A percentile compares a stretch with the other conserved stretches of the same genome.
These are phyloP conservation scores for Cerastoderma edule DNA, from an alignment of 2,888 invertebrate genomes.

Conservation along the genomic window DNA sequence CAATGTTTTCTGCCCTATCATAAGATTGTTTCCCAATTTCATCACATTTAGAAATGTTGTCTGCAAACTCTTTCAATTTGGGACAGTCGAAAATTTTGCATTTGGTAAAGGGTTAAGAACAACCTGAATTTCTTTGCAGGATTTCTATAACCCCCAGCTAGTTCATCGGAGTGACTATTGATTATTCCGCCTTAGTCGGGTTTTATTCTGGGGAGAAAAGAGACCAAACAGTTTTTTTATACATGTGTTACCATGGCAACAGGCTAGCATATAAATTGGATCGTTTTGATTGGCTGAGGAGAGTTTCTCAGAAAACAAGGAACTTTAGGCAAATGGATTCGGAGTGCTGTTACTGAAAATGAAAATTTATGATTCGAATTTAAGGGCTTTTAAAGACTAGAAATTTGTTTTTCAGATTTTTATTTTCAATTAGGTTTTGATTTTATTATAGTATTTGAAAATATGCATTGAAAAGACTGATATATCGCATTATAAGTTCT, in stretches of 20 bases:
- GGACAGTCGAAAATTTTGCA: no score
- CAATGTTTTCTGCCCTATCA: not conserved
- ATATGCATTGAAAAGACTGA: no score
- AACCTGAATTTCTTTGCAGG: not conserved
- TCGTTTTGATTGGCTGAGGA: slow-evolving; percentile 43
- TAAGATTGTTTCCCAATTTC: no score
- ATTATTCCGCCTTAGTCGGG: slow-evolving; percentile 3
- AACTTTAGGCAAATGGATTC: no score
- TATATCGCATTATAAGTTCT: no score
- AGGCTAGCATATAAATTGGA: slow-evolving; percentile 42
- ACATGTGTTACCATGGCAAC: slow-evolving; percentile 58
- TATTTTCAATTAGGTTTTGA: no score
- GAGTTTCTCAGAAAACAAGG: slow-evolving; percentile 9
- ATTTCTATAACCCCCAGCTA: not conserved
- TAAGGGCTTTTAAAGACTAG: no score
- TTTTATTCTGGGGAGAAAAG: slow-evolving; percentile 20
- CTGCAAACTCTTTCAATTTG: not conserved
- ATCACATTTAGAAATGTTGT: no score
- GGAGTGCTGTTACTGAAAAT: no score
- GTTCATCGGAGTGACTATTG: slow-evolving; percentile 16
- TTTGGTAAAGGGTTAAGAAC: not conserved
- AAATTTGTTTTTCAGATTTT: no score
- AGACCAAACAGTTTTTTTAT: slow-evolving; percentile 27
- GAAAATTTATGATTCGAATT: no score
- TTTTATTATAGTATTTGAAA: no score